A percentile compares a stretch with the other conserved stretches of the same genome.
phyloP scores from a whole-genome alignment of 2,797 vertebrate genomes.

The Uromys caudimaculatus region DNA sequence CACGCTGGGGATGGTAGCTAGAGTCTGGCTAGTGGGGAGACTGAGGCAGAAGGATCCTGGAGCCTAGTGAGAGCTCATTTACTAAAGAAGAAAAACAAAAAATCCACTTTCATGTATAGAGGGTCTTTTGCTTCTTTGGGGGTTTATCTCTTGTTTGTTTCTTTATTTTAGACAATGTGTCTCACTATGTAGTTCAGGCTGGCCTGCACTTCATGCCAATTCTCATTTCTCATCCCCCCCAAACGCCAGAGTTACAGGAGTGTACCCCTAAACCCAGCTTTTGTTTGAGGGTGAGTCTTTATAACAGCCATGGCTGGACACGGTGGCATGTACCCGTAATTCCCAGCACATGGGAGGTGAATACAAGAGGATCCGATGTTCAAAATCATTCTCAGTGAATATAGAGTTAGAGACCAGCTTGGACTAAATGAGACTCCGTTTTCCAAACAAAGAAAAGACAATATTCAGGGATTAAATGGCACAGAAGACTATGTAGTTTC shows the following conservation, averaged over 20 bases:
- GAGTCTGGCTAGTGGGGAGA: not conserved
- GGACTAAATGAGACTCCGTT: not conserved
- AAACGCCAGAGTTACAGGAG: not conserved
- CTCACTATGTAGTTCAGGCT: not conserved
- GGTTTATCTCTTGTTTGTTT: not conserved
- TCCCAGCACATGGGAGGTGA: not conserved
- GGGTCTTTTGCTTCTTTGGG: not conserved
- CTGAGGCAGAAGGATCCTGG: not conserved
- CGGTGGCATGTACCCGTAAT: not conserved
- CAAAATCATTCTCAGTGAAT: not conserved
- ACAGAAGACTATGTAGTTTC: constrained; percentile 34
- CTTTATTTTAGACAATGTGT: not conserved
- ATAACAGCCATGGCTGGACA: not conserved
- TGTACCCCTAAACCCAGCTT: not conserved
- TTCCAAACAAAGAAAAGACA: not conserved
- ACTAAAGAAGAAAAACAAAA: not conserved
- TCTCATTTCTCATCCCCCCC: not conserved
- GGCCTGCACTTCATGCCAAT: not conserved
- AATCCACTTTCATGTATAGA: not conserved
- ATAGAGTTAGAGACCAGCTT: not conserved
- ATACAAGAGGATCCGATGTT: not conserved
- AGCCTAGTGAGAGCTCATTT: not conserved
- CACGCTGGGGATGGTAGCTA: too few relatives aligned
- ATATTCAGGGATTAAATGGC: not conserved
- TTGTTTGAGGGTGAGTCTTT: not conserved